phyloP scores from a whole-genome alignment of 2,888 invertebrate species.

The Atethmia centrago region DNA sequence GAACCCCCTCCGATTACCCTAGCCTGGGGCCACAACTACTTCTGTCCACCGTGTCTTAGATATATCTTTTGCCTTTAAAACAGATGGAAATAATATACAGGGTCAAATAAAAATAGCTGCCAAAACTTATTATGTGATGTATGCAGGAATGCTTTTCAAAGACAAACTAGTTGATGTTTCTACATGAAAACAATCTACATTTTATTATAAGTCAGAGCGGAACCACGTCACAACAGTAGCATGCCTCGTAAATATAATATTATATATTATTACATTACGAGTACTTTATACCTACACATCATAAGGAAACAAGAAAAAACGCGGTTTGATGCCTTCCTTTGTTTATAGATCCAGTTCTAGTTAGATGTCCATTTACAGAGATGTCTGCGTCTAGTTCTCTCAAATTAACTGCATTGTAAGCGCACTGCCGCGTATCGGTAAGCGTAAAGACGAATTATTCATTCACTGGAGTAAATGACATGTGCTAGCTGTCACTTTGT shows the following conservation, averaged over 20 bases:
- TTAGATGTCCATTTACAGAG: conserved; percentile 2
- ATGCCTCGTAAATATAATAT: conserved; percentile 8
- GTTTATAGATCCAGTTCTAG: conserved; percentile 40
- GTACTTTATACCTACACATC: neutral
- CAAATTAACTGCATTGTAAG: neutral
- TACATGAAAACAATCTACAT: neutral
- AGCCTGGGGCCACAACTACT: neutral
- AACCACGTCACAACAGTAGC: neutral
- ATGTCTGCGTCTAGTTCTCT: neutral
- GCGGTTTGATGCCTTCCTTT: conserved; percentile 45
- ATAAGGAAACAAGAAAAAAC: conserved; percentile 51
- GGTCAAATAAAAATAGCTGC: neutral
- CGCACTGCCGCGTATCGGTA: neutral
- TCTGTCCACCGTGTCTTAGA: neutral
- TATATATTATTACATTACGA: neutral
- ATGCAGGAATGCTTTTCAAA: neutral
- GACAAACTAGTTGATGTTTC: too few relatives aligned
- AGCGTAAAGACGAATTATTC: too few relatives aligned
- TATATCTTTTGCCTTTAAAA: neutral
- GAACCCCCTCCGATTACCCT: too few relatives aligned
- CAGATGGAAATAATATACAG: neutral
- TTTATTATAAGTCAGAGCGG: neutral
- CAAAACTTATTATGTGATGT: neutral
- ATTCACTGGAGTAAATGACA: too few relatives aligned
- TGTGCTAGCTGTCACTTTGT: too few relatives aligned